These are phyloP conservation scores for Apodemus speciosus DNA, from an alignment of 2,113 vertebrate genomes.

Conservation along the genomic window DNA sequence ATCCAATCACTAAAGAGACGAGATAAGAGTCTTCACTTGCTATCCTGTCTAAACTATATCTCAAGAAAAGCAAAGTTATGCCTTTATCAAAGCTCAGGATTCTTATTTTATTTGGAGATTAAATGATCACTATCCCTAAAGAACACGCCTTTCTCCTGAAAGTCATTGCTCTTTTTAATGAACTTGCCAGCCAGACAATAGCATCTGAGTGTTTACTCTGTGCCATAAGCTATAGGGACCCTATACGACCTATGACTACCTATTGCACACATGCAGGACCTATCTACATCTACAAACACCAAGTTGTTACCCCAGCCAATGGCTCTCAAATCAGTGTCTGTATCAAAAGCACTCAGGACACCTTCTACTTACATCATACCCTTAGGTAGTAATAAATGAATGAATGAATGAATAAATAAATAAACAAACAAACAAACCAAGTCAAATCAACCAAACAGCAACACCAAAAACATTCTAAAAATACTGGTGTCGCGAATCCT, in stretches of 20 bases:
- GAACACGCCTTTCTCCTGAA: background rate
- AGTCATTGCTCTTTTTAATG: background rate
- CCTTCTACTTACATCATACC: background rate
- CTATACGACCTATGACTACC: background rate
- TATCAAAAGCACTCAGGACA: background rate
- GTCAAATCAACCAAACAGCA: too few species aligned
- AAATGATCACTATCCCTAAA: background rate
- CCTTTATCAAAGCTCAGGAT: background rate
- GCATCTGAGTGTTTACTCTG: background rate
- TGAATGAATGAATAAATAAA: background rate
- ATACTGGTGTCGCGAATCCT: background rate
- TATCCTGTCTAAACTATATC: background rate
- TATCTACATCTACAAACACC: background rate
- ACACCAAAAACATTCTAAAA: background rate
- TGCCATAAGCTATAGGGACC: too few species aligned
- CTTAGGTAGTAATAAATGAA: background rate
- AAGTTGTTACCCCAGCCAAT: background rate
- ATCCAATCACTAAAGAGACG: constrained; percentile 51
- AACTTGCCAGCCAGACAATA: background rate
- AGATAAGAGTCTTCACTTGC: constrained; percentile 58
- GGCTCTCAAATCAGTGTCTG: background rate
- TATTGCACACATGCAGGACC: background rate
- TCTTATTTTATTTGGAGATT: constrained; percentile 13
- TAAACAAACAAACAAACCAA: background rate
- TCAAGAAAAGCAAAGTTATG: background rate